Conservation (phyloP, 2,797 vertebrate genomes). For the Pantherophis alleghaniensis region DNA sequence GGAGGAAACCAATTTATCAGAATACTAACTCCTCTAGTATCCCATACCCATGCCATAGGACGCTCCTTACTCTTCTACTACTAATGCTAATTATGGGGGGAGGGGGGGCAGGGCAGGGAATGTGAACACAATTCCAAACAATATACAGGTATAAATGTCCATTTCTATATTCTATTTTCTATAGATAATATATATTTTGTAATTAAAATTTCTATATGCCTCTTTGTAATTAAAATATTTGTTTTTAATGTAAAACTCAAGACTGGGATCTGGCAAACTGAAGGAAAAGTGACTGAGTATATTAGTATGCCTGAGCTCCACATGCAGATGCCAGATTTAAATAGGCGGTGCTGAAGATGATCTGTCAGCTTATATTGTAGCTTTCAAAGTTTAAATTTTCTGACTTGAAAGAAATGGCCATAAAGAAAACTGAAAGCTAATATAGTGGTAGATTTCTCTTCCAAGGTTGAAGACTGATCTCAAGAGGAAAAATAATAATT, state of each 20-base stretch:
- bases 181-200: not conserved
- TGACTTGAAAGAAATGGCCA: not conserved
- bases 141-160: not conserved
- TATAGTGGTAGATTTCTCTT: not conserved
- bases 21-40: not conserved
- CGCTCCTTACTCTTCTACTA: not conserved
- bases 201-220: not conserved
- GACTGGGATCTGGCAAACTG: not conserved
- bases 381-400: not conserved
- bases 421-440: not conserved
- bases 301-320: not conserved
- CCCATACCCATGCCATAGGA: not conserved
- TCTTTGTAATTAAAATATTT: not conserved
- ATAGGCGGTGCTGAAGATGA: not conserved
- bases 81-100: not conserved
- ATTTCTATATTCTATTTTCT: not conserved
- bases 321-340: not conserved
- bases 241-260: not conserved
- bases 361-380: not conserved
- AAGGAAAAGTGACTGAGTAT: not conserved
- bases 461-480: not conserved
- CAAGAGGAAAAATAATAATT: not conserved
- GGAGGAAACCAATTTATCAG: not conserved
- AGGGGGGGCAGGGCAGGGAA: no score
- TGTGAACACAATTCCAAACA: not conserved